Base-by-base conservation (phyloP, 1,140 invertebrate genomes). In the Oryctes rhinoceros region DNA sequence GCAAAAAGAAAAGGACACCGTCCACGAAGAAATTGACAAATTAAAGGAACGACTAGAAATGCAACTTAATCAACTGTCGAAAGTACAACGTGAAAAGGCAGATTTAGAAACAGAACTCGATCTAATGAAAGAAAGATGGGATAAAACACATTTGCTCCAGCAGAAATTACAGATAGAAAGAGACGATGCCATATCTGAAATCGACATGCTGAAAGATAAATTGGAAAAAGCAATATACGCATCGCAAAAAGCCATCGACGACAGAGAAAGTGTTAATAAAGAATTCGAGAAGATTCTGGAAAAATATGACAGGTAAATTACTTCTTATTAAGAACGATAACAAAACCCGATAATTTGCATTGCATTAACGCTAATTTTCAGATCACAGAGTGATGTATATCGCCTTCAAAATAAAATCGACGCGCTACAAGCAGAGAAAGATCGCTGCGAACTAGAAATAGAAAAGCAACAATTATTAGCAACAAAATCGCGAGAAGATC, bases 281-380 rank as follows among this genome's bases (percentile, higher is more conserved):
- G 96, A 98, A 88, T 94, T 96, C 86, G 96, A 98, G 85, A 95
- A 96, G 88, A 92, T 97, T 88, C 89, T 96, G 83, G 96, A 97
- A 89, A 97, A 97, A 90, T 96, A 96, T 87, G 96, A 98, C 88
- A 94, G 96, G 94, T 95, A 91, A 87, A 48, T 44, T 37, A 18
- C n/a, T 24, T n/a, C 24, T 67, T 67, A 18, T 13, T 15, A 53
- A 11, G 11, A 15, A 11, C 7, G 20, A 59, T 18, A 59, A 4
- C 53, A n/a, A 18, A 59, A n/a, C n/a, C 4, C 7, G 5, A 49
- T 78, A 78, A 13, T 67, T 44, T 44, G 77, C 75, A 82, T 80
- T 82, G 37, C 39, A 1, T n/a, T 47, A 47, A 30, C 47, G n/a
- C 47, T 47, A 7, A 11, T n/a, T 84, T 90, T 79, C 88, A 95